Conservation (phyloP, 2,113 vertebrate genomes). For the Amphilophus citrinellus region DNA sequence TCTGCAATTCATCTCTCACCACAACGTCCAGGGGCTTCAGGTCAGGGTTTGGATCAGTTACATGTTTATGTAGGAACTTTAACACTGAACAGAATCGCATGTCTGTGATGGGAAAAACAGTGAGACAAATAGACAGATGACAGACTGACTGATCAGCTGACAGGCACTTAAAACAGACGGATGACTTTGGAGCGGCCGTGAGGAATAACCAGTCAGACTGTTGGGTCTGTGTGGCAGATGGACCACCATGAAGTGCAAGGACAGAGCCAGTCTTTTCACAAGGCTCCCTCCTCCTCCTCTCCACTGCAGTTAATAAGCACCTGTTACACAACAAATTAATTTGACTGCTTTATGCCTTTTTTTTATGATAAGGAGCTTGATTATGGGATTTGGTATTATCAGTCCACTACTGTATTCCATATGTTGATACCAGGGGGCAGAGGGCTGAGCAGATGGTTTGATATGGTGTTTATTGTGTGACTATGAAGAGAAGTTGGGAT, state of each 20-base stretch:
- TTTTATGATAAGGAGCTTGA: slow-evolving; percentile 53
- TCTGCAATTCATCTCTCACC: slow-evolving; percentile 9
- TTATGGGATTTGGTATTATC: slow-evolving; percentile 49
- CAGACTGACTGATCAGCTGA: slow-evolving; percentile 35
- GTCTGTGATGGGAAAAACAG: neutral
- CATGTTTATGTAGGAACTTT: slow-evolving; percentile 3
- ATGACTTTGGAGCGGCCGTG: slow-evolving; percentile 22
- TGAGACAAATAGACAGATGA: slow-evolving; percentile 37
- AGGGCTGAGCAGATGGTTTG: neutral
- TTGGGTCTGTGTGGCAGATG: slow-evolving; percentile 41
- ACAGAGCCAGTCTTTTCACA: slow-evolving; percentile 55
- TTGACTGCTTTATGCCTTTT: slow-evolving; percentile 74
- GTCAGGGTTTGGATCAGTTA: neutral
- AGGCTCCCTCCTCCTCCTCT: slow-evolving; percentile 1
- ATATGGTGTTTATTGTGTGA: slow-evolving; percentile 54
- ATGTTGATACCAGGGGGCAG: slow-evolving; percentile 27
- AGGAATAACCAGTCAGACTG: slow-evolving; percentile 1
- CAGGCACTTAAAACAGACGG: slow-evolving; percentile 35
- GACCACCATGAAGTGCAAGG: slow-evolving; percentile 67
- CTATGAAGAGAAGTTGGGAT: slow-evolving; percentile 4
- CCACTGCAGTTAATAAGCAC: slow-evolving; percentile 58
- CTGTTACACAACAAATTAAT: slow-evolving; percentile 81
- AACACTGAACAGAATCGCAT: slow-evolving; percentile 14
- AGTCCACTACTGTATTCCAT: slow-evolving; percentile 38
- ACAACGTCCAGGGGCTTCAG: neutral